Evolutionary conservation across 2,797 vertebrate genomes (phyloP).

Genomic region (Caiman crocodilus): DNA sequence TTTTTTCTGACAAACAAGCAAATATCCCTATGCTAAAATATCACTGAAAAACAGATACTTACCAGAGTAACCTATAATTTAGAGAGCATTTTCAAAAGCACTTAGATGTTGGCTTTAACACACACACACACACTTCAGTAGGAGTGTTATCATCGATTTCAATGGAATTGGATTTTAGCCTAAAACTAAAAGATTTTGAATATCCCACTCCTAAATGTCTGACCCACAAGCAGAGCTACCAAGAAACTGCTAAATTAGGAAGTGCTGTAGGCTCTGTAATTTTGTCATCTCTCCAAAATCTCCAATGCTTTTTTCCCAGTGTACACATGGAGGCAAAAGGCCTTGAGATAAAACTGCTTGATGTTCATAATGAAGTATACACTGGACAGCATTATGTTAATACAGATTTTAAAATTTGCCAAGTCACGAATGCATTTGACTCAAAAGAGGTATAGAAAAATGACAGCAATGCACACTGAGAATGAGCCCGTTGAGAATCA

Average conservation of each 20-base stretch:
- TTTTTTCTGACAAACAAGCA: neutral
- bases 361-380: neutral
- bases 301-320: neutral
- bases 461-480: neutral
- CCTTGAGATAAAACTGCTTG: neutral
- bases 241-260: fast-evolving
- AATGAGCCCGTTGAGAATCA: neutral
- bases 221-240: neutral
- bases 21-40: neutral
- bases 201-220: neutral
- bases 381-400: neutral
- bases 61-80: neutral
- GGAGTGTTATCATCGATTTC: fast-evolving
- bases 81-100: neutral
- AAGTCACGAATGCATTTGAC: neutral
- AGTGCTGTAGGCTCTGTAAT: neutral
- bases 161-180: neutral
- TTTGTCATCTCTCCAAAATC: neutral
- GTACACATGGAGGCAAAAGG: fast-evolving
- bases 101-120: neutral
- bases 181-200: neutral
- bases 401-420: neutral
- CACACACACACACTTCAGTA: neutral
- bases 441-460: neutral
- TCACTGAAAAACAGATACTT: neutral